Base-by-base conservation (phyloP, 2,113 vertebrate species). In the Xenopus laevis region DNA sequence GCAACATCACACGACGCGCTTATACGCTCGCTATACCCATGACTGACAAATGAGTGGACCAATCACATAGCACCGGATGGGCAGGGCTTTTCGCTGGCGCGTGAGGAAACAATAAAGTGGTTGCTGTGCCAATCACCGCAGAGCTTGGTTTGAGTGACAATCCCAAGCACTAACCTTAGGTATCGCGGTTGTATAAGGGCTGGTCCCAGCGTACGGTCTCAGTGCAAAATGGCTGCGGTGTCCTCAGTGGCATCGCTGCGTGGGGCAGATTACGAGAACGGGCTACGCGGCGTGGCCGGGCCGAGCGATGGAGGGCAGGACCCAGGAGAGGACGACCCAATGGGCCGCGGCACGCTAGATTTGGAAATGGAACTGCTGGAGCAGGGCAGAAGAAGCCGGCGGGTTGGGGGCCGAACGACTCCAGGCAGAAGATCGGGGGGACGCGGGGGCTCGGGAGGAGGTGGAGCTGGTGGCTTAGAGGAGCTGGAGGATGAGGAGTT, bases 401-500 rank as follows among this genome's bases (percentile, higher is more conserved):
- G 50, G 68, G 78, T 75, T 52, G 60, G 40, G 18, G 67, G 74
- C 10, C 61, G 74, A 64, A 61, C 60, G 13, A 9, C 59, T 13
- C 12, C 59, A 5, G 60, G 65, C 18, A 68, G 71, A 21, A 64
- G 77, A 68, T 62, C 70, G 16, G 21, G 79, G 12, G 4, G 72
- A 72, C 80, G 81, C 62, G 60, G 84, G 79, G 59, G 80, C 76
- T 69, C 83, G 4, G 72, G 69, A 27, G 23, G 23, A 79, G 84
- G 82, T 79, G 84, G 82, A 80, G 78, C 81, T 76, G 71, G 68
- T 74, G 86, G 83, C 86, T 65, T 85, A 87, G 87, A 87, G 68
- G 95, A 95, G 80, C 73, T 93, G 72, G 95, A 96, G 79, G 92
- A 93, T 79, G 85, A 88, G 12, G 91, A 89, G 44, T 87, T 91